Percentiles rank a stretch among this genome's conserved stretches.
Evolutionary conservation across 1,140 invertebrate genomes (phyloP).

Genomic region (Parapsyche elsis): DNA sequence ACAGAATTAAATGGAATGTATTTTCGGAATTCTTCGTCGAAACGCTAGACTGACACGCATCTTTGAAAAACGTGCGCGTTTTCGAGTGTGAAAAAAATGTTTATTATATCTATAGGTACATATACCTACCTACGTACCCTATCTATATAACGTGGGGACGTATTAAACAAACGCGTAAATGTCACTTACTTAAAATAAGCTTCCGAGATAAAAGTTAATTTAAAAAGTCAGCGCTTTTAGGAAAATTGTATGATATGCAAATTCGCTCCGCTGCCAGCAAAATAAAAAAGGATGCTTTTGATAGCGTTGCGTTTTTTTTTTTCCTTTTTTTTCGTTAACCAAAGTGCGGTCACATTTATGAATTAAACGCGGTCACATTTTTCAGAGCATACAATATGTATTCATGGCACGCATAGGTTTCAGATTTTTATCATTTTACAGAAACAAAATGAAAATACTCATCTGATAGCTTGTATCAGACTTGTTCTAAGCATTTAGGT

Average conservation of each 20-base stretch:
- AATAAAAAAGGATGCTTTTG: constrained; percentile 1
- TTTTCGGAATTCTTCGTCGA: constrained; percentile 6
- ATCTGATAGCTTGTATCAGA: no score
- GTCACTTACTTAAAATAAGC: constrained; percentile 26
- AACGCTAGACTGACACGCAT: background rate
- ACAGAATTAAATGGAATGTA: background rate
- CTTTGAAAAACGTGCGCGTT: background rate
- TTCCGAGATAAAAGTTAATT: constrained; percentile 32
- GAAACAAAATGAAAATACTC: no score
- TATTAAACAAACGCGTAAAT: constrained; percentile 33
- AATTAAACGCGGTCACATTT: no score
- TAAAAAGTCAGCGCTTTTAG: constrained; percentile 27
- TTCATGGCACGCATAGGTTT: no score
- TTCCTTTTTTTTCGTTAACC: no score
- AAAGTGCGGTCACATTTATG: no score
- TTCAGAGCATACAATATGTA: no score
- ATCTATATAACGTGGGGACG: constrained; percentile 4
- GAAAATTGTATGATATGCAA: constrained; percentile 32
- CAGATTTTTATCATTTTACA: no score
- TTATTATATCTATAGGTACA: no score
- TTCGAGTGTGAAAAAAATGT: background rate
- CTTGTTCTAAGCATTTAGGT: no score
- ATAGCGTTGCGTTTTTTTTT: constrained; percentile 3
- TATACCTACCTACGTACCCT: no score
- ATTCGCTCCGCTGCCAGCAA: background rate